phyloP scores from a whole-genome alignment of 2,113 vertebrate species.

The Stomatorhinus ivindoensis region DNA sequence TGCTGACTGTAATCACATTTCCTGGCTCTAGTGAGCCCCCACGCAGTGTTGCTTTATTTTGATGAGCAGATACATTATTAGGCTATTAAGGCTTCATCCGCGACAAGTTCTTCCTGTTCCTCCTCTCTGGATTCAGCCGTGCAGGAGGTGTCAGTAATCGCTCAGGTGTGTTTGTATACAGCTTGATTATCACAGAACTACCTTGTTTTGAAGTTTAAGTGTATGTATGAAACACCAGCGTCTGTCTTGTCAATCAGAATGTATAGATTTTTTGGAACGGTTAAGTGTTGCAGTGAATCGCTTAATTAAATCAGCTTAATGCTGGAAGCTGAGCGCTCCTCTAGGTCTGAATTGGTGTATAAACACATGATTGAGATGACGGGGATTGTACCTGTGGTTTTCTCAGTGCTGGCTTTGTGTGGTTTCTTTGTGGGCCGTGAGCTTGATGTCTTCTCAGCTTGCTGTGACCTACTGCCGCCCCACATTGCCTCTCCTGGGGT shows the following conservation, averaged over 20 bases:
- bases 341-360: not conserved
- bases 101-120: not conserved
- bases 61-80: not conserved
- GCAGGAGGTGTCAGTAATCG: not conserved
- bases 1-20: not conserved
- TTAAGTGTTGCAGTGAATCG: not conserved
- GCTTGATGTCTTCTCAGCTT: not conserved
- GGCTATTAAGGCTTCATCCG: not conserved
- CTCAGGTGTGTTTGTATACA: not conserved
- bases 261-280: not conserved
- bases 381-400: not conserved
- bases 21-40: not conserved
- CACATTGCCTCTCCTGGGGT: not conserved
- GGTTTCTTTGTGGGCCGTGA: no score
- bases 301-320: not conserved
- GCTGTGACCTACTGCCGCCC: not conserved
- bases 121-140: not conserved
- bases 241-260: not conserved
- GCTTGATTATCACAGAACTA: not conserved
- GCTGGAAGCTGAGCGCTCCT: not conserved
- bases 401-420: not conserved
- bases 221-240: not conserved
- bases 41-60: not conserved
- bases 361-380: not conserved
- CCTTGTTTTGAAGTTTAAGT: not conserved